A percentile compares a stretch with the other conserved stretches of the same genome.
Evolutionary conservation across 2,888 invertebrate genomes (phyloP).

Genomic region (Cryptocheilus praepositus): DNA sequence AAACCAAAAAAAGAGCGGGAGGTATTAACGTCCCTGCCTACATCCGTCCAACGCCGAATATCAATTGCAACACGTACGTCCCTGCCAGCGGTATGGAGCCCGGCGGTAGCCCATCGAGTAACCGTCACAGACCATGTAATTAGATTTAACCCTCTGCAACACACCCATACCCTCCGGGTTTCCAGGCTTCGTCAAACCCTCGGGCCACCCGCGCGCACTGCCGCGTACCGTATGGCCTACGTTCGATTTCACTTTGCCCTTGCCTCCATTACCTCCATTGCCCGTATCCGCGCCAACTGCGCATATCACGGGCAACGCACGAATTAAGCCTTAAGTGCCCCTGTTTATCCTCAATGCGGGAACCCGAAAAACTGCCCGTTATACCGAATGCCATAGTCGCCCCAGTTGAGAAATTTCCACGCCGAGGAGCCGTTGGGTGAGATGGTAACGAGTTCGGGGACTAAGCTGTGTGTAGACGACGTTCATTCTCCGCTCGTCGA

Average conservation of each 20-base stretch:
- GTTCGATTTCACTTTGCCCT: constrained; percentile 18
- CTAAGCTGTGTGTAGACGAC: too few relatives aligned
- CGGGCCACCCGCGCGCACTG: constrained; percentile 14
- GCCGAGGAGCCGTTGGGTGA: too few relatives aligned
- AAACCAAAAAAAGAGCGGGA: background rate
- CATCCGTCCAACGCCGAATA: constrained; percentile 42
- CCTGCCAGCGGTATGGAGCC: constrained; percentile 23
- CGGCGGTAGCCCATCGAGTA: constrained; percentile 62
- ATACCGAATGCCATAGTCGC: too few relatives aligned
- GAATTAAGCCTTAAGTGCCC: too few relatives aligned
- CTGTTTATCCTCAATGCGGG: constrained; percentile 25
- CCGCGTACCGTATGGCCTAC: constrained; percentile 16
- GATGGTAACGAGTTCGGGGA: too few relatives aligned
- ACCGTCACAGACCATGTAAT: constrained; percentile 72
- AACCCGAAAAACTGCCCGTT: too few relatives aligned
- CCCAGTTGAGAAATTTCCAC: background rate
- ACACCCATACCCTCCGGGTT: constrained; percentile 17
- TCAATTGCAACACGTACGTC: constrained; percentile 61
- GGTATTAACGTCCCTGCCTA: background rate
- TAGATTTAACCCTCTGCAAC: constrained; percentile 66
- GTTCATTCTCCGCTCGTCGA: too few relatives aligned
- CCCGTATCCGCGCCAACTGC: constrained; percentile 61
- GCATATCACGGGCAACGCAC: constrained; percentile 42
- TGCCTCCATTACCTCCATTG: constrained; percentile 33
- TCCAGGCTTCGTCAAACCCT: background rate